Percentiles rank a stretch among this genome's conserved stretches.
Evolutionary conservation across 2,888 invertebrate species (phyloP).

Genomic region (Ernsta delagoae): DNA sequence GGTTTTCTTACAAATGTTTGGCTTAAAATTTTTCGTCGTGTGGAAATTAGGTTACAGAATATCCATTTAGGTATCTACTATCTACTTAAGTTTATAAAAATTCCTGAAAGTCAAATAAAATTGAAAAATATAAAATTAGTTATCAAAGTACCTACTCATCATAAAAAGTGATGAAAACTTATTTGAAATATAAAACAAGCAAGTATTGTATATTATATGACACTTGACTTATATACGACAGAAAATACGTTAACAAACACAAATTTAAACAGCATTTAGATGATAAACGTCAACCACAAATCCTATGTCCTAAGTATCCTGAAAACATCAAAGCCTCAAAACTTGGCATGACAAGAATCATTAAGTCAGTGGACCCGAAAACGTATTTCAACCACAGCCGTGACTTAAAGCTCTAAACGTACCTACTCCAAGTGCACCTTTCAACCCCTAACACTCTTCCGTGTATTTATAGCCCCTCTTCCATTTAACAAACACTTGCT

Average conservation of each 20-base stretch:
- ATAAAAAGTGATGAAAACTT: too few species aligned
- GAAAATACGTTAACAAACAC: not conserved
- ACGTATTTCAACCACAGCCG: slow-evolving; percentile 56
- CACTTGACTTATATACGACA: too few species aligned
- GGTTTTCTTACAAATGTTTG: too few species aligned
- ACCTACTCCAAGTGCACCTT: slow-evolving; percentile 58
- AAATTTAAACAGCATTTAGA: not conserved
- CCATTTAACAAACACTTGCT: not conserved
- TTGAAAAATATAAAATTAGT: too few species aligned
- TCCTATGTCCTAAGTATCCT: not conserved
- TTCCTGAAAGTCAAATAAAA: too few species aligned
- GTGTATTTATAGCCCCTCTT: slow-evolving; percentile 22
- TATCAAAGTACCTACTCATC: too few species aligned
- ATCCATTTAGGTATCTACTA: too few species aligned
- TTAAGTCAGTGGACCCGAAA: slow-evolving; percentile 61
- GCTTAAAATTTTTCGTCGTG: too few species aligned
- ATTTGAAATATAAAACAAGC: too few species aligned
- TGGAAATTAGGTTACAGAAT: too few species aligned
- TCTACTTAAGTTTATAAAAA: too few species aligned
- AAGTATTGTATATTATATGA: too few species aligned
- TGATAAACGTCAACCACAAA: not conserved
- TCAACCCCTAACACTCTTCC: slow-evolving; percentile 48
- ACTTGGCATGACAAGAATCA: slow-evolving; percentile 45
- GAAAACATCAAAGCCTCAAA: slow-evolving; percentile 41
- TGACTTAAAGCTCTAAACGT: slow-evolving; percentile 55